Evolutionary conservation across 2,888 invertebrate species (phyloP).

Genomic region (Apodemia mormo): DNA sequence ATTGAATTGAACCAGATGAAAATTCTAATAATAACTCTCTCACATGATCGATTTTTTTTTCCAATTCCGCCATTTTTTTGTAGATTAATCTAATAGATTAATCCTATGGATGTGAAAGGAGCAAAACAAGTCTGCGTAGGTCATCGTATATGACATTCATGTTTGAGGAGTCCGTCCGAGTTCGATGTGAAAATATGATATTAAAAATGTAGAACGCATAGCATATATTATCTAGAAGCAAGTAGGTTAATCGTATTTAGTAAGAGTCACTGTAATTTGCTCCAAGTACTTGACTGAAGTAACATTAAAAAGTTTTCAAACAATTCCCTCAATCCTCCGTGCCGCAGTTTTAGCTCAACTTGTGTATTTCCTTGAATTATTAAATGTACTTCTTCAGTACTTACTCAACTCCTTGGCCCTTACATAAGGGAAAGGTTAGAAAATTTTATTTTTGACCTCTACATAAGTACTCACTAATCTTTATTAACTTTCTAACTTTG

Average conservation of each 20-base stretch:
- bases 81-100: too few relatives aligned
- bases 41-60: too few relatives aligned
- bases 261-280: neutral
- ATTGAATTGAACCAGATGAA: too few relatives aligned
- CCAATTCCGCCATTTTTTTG: too few relatives aligned
- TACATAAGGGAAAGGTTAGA: neutral
- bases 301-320: constrained; percentile 12
- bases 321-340: neutral
- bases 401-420: neutral
- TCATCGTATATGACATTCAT: too few relatives aligned
- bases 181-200: too few relatives aligned
- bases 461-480: neutral
- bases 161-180: too few relatives aligned
- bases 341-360: neutral
- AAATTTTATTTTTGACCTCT: constrained; percentile 3
- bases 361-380: constrained; percentile 10
- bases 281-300: neutral
- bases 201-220: neutral
- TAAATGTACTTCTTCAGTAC: constrained; percentile 1
- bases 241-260: neutral
- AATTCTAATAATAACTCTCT: too few relatives aligned
- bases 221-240: neutral
- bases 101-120: too few relatives aligned
- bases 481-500: neutral
- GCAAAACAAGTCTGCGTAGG: too few relatives aligned